Conservation (phyloP, 2,113 vertebrate genomes). For the Istiophorus platypterus region DNA sequence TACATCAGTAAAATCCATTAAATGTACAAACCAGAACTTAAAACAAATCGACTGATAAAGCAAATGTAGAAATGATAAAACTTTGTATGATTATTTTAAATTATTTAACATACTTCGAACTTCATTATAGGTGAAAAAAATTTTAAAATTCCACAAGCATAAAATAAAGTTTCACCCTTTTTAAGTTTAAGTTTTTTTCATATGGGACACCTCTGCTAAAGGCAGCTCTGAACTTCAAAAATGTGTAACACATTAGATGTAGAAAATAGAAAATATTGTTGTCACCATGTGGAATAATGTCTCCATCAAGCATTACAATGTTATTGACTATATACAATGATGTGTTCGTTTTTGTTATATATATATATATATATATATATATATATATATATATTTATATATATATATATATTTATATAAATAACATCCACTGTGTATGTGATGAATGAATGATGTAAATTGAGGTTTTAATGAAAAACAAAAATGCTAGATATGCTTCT, state of each 20-base stretch:
- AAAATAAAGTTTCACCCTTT: not conserved
- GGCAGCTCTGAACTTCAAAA: not conserved
- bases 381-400: too few species aligned
- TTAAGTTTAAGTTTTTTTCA: not conserved
- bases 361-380: too few species aligned
- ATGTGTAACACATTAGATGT: not conserved
- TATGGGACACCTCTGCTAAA: not conserved
- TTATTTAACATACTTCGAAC: not conserved
- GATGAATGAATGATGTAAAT: too few species aligned
- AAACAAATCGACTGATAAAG: not conserved
- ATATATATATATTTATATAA: too few species aligned
- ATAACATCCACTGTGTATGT: too few species aligned
- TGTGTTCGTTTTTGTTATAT: too few species aligned
- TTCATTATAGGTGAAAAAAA: not conserved
- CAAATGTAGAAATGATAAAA: not conserved
- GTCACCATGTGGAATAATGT: not conserved
- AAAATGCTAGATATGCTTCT: too few species aligned
- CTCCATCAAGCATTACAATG: not conserved
- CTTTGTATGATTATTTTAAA: not conserved
- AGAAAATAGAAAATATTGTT: conserved; percentile 1
- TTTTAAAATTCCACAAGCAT: not conserved
- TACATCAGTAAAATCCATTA: not conserved
- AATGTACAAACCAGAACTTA: not conserved
- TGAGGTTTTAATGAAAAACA: too few species aligned
- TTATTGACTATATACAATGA: not conserved